Base-by-base conservation (phyloP, 2,888 invertebrate genomes). In the Agrenia bidenticulata region DNA sequence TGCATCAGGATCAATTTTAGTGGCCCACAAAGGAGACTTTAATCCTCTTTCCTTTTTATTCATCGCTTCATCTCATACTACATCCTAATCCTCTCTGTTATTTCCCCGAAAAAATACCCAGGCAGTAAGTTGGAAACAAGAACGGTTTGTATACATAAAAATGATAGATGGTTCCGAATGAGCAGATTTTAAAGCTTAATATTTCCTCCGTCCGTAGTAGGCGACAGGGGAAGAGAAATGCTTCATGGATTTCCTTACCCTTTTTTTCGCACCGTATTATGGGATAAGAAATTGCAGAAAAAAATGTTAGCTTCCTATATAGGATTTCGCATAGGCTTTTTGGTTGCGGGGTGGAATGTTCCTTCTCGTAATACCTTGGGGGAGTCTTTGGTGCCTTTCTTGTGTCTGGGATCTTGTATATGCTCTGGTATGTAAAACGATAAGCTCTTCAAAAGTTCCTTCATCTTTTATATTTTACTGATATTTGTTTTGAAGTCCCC, bases 161-260 rank as follows among this genome's bases (percentile, higher is more conserved):
- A 57, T 57, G 57, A 57, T 57, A 32, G 57, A 57, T 57, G 39
- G 57, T 57, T 27, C 23, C 51, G 51, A 27, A 17, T 55, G 55
- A 55, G 55, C 55, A 15, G 27, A 55, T 27, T 55, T 55, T 27
- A 37, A 37, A 27, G 55, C 32, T 32, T 27, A 37, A 37, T 55
- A 32, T 37, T 55, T 32, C 17, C 55, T 57, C 57, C 45, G n/a
- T 45, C 45, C 11, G 11, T 32, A 32, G 11, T 32, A 32, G 32
- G 32, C 5, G 11, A 32, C 32, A 11, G 39, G 7, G 9, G 39
- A 11, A 45, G 5, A 45, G 15, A 45, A 45, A 17, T 19, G 45
- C 9, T 45, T 19, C 45, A 17, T 15, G n/a, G 19, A 17, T 45
- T 39, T 45, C 19, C 45, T 45, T 45, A n/a, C n/a, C n/a, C n/a